Conservation (phyloP, 2,113 vertebrate genomes). For the Phocoena sinus region DNA sequence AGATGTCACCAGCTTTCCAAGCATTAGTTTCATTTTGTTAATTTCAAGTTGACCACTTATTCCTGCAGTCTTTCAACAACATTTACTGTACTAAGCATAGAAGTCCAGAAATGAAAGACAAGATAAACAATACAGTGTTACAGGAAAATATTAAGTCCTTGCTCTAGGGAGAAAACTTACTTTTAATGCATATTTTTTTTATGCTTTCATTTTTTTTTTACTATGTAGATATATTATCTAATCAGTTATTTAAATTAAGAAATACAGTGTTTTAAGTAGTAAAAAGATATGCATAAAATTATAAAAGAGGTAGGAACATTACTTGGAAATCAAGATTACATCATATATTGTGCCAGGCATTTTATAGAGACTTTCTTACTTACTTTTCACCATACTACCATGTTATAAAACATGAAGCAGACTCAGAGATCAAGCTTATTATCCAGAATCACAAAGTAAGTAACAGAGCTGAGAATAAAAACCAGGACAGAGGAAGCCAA, state of each 20-base stretch:
- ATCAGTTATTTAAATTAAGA: background rate
- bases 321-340: background rate
- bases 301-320: background rate
- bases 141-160: background rate
- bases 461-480: background rate
- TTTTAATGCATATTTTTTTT: background rate
- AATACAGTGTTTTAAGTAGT: background rate
- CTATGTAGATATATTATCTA: background rate
- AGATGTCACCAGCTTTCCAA: background rate
- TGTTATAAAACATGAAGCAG: conserved; percentile 17
- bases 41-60: background rate
- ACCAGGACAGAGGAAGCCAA: background rate
- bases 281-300: background rate
- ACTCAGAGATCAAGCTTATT: background rate
- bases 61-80: background rate
- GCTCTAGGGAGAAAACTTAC: background rate
- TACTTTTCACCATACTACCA: background rate
- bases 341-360: background rate
- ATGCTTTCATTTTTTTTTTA: background rate
- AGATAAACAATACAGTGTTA: background rate
- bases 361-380: background rate
- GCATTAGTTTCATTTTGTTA: background rate
- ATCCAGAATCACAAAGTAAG: background rate
- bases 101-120: background rate
- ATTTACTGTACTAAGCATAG: background rate